Base-by-base conservation (phyloP, 2,113 vertebrate genomes). In the Tursiops truncatus region DNA sequence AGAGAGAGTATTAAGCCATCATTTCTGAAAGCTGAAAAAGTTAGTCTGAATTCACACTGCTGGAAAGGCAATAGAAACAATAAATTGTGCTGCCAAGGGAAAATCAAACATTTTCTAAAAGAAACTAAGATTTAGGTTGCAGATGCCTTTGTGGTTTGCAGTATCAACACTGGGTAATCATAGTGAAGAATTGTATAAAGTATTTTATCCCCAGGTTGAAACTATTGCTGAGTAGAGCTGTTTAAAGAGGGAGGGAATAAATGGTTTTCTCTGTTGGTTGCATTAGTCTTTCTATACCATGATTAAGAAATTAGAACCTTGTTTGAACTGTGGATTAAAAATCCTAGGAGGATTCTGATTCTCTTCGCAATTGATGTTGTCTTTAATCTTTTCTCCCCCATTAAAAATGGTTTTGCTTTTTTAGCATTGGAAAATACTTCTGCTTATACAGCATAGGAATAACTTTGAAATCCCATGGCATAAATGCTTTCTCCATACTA, bases 91-190 rank as follows among this genome's bases (percentile, higher is more conserved):
- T 89, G 67, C 33, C 77, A 80, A 73, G 77, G 50, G 41, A 91
- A 98, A 93, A 84, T 15, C 23, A 47, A 70, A 81, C 26, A 96
- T 97, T 97, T 94, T 89, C 58, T 97, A 88, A 98, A 96, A 67
- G 81, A 94, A 96, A 90, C 84, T 21, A 79, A 91, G 47, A 86
- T 92, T 28, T 71, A 68, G 58, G 2, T 95, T 90, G 28, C 62
- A 91, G 0, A 36, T 73, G n/a, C 11, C 77, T 97, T 96, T 82
- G 70, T 91, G 79, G 20, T 92, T 97, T 93, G 18, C 47, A 67
- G 2, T 67, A 10, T 84, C 4, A 17, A 74, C 47, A 87, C 7
- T 73, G 4, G 36, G 3, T 94, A 18, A 93, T 82, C 47, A 93
- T 12, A 90, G 28, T 28, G 89, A 94, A n/a, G 68, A 97, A 96